Conservation (phyloP, 2,113 vertebrate species). For the Maccullochella peelii region DNA sequence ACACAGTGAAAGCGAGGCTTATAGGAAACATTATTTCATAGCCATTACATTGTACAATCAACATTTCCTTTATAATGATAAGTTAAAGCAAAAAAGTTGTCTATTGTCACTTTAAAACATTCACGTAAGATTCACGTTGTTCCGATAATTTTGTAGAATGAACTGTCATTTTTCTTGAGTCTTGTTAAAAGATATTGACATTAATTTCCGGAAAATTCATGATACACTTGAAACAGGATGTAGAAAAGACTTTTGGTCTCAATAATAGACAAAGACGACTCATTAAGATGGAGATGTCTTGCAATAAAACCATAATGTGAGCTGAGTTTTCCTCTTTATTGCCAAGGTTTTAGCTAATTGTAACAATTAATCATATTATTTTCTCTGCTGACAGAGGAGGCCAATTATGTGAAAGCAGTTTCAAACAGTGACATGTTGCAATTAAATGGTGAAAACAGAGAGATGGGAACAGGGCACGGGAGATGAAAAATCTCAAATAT, state of each 20-base stretch:
- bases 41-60: no score
- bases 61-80: no score
- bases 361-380: neutral
- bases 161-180: neutral
- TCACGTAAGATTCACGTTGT: neutral
- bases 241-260: neutral
- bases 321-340: neutral
- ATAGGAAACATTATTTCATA: no score
- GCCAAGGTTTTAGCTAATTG: neutral
- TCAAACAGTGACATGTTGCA: neutral
- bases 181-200: neutral
- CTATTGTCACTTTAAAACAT: no score
- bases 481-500: conserved; percentile 46
- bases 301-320: neutral
- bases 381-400: neutral
- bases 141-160: neutral
- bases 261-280: neutral
- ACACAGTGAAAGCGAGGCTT: no score
- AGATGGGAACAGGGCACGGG: neutral
- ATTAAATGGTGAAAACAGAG: neutral
- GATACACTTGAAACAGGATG: neutral
- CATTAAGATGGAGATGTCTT: neutral
- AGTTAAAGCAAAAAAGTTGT: no score
- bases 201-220: neutral
- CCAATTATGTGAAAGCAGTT: neutral